phyloP scores from a whole-genome alignment of 1,140 invertebrate genomes.

The Penaeus vannamei region DNA sequence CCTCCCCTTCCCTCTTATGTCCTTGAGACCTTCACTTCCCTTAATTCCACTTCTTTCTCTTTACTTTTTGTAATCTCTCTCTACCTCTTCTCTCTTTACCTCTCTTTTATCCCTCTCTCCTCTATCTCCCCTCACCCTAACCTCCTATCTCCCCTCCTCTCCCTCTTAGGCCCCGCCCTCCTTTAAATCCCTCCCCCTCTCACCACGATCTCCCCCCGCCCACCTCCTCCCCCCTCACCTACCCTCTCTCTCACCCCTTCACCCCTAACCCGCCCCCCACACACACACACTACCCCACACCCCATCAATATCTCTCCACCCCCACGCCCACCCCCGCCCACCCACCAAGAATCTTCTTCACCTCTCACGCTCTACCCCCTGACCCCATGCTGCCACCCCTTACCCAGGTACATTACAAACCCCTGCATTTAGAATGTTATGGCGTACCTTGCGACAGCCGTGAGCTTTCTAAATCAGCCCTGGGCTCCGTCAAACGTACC shows the following conservation, averaged over 20 bases:
- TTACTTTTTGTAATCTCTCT: background rate
- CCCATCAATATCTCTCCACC: background rate
- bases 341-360: background rate
- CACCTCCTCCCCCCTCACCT: background rate
- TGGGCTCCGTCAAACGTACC: too few relatives aligned
- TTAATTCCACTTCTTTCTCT: background rate
- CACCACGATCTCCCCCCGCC: background rate
- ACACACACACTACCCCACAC: background rate
- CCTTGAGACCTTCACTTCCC: background rate
- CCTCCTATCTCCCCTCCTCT: background rate
- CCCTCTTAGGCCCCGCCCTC: background rate
- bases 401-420: too few relatives aligned
- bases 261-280: background rate
- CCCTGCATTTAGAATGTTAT: too few relatives aligned
- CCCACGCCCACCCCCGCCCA: background rate
- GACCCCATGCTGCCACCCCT: background rate
- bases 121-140: background rate
- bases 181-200: background rate
- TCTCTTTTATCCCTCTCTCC: background rate
- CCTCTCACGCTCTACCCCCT: background rate
- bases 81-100: background rate
- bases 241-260: background rate
- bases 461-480: too few relatives aligned
- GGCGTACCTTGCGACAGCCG: too few relatives aligned
- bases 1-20: too few relatives aligned